Evolutionary conservation across 2,113 vertebrate genomes (phyloP).

Genomic region (Chloroceryle aenea): DNA sequence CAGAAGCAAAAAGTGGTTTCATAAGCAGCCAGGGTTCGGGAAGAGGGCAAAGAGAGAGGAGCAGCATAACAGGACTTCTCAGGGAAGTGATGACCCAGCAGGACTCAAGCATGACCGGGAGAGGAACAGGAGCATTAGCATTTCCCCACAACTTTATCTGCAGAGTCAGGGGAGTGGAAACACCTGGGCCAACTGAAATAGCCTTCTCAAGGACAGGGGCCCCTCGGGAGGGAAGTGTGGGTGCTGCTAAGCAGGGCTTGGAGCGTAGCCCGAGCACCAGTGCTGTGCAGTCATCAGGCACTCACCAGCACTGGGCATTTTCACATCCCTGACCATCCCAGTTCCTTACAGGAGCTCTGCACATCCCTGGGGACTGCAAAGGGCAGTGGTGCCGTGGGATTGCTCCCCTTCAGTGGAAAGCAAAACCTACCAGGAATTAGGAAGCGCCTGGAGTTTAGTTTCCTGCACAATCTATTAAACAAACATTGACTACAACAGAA

Average conservation of each 20-base stretch:
- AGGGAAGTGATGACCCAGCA: background rate
- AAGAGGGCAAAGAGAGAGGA: background rate
- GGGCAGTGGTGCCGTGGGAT: background rate
- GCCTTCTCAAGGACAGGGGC: background rate
- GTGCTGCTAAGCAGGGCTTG: background rate
- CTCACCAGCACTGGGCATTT: background rate
- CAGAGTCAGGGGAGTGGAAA: background rate
- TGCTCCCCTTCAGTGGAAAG: background rate
- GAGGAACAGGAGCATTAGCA: background rate
- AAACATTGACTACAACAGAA: background rate
- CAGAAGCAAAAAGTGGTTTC: background rate
- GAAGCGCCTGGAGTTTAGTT: background rate
- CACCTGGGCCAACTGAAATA: background rate
- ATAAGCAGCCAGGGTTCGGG: background rate
- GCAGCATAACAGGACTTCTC: background rate
- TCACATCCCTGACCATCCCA: fast-evolving
- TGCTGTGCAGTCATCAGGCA: fast-evolving
- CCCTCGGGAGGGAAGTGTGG: fast-evolving
- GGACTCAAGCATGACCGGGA: fast-evolving
- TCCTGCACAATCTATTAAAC: background rate
- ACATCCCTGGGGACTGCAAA: background rate
- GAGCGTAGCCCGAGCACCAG: background rate
- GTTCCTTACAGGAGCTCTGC: background rate
- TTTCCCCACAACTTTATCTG: background rate
- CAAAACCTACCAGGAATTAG: background rate